phyloP scores from a whole-genome alignment of 2,113 vertebrate genomes.

The Machaerirhynchus nigripectus region DNA sequence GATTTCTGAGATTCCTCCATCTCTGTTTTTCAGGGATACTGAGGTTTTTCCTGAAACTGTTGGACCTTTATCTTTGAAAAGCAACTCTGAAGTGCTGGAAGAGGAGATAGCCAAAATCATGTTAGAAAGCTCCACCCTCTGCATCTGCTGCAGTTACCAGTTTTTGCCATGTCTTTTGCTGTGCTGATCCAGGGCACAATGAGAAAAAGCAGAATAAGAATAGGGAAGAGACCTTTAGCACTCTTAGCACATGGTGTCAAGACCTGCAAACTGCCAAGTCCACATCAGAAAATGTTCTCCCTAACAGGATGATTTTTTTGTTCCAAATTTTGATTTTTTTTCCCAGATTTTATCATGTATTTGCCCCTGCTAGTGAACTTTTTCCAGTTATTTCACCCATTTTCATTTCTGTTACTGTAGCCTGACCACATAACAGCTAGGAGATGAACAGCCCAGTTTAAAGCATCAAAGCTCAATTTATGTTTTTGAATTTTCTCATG shows the following conservation, averaged over 20 bases:
- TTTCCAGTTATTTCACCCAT: background rate
- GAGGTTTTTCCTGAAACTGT: background rate
- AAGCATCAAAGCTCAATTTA: background rate
- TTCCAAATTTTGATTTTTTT: background rate
- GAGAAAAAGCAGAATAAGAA: background rate
- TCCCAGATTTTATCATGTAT: background rate
- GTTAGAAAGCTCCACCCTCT: background rate
- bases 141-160: background rate
- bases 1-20: background rate
- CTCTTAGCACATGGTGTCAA: rapidly evolving
- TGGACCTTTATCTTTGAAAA: background rate
- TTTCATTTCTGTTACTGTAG: background rate
- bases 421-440: background rate
- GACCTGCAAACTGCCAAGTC: background rate
- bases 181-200: background rate
- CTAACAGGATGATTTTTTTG: background rate
- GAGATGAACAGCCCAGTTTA: background rate
- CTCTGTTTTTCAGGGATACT: background rate
- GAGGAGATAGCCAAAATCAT: background rate
- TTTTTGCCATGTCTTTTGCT: background rate
- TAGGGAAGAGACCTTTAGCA: background rate
- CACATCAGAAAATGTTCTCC: background rate
- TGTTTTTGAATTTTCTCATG: background rate
- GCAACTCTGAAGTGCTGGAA: background rate
- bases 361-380: background rate